phyloP scores from a whole-genome alignment of 2,797 vertebrate genomes.

The Muscicapa comitata region DNA sequence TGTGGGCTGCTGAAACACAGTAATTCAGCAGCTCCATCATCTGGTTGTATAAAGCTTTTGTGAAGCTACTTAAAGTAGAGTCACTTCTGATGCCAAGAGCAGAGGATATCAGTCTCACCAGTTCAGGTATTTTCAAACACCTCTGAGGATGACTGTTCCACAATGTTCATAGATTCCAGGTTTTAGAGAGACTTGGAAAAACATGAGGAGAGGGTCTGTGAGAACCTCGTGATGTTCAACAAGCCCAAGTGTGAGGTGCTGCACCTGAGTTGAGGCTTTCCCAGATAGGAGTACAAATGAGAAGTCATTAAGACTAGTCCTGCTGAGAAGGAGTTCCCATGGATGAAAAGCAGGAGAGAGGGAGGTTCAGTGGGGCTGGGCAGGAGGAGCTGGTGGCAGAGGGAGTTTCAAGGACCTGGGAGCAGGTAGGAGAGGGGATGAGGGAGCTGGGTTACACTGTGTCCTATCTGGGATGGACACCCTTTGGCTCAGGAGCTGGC shows the following conservation, averaged over 20 bases:
- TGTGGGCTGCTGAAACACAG: not conserved
- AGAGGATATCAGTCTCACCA: not conserved
- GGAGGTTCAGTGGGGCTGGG: fast-evolving
- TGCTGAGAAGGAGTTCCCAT: not conserved
- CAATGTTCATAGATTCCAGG: not conserved
- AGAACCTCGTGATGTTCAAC: not conserved
- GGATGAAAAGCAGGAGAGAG: not conserved
- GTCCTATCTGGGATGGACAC: not conserved
- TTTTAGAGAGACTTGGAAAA: not conserved
- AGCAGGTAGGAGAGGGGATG: fast-evolving
- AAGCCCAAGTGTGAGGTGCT: not conserved
- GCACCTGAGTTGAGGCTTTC: not conserved
- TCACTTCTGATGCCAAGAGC: not conserved
- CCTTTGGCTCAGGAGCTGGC: not conserved
- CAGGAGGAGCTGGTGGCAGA: not conserved
- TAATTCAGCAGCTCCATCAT: conserved; percentile 26
- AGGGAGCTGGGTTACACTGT: not conserved
- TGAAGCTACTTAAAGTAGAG: not conserved
- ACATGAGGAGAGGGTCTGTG: not conserved
- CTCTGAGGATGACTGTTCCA: not conserved
- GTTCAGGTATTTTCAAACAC: not conserved
- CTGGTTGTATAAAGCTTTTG: not conserved
- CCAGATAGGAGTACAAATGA: not conserved
- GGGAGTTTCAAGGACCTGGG: not conserved
- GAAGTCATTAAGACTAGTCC: not conserved